Percentiles rank a stretch among this genome's conserved stretches.
Conservation (phyloP, 2,797 vertebrate genomes). For the Leptoclinus maculatus region DNA sequence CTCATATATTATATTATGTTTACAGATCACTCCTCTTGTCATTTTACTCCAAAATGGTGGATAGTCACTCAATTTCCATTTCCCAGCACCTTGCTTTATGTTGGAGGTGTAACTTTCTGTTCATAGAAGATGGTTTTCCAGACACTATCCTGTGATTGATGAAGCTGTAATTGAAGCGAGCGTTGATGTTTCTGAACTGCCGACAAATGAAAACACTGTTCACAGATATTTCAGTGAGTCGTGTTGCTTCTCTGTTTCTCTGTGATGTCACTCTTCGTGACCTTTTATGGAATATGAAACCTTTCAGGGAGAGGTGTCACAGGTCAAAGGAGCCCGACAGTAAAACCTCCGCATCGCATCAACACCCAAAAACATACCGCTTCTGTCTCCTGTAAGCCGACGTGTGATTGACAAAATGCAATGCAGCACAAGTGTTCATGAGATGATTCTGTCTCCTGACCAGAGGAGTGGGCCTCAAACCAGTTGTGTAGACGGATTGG, state of each 20-base stretch:
- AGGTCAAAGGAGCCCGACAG: background rate
- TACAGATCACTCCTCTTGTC: constrained; percentile 16
- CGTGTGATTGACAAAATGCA: background rate
- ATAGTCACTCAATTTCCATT: constrained; percentile 28
- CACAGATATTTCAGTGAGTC: background rate
- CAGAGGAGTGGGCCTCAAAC: constrained; percentile 7
- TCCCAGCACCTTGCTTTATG: constrained; percentile 6
- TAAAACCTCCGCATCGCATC: background rate
- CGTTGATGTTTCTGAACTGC: constrained; percentile 7
- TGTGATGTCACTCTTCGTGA: background rate
- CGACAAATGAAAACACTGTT: constrained; percentile 15
- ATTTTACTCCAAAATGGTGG: constrained; percentile 70
- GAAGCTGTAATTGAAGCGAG: background rate
- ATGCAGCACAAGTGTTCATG: background rate
- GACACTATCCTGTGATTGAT: constrained; percentile 6
- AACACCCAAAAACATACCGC: background rate
- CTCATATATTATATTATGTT: constrained; percentile 17
- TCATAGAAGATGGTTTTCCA: background rate
- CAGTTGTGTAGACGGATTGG: constrained; percentile 55
- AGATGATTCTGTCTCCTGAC: constrained; percentile 11
- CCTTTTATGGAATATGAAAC: background rate
- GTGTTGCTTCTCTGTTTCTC: background rate
- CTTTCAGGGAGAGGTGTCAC: background rate
- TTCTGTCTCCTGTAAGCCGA: background rate
- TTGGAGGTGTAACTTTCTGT: background rate